Base-by-base conservation (phyloP, 2,797 vertebrate genomes). In the Pseudochaenichthys georgianus region DNA sequence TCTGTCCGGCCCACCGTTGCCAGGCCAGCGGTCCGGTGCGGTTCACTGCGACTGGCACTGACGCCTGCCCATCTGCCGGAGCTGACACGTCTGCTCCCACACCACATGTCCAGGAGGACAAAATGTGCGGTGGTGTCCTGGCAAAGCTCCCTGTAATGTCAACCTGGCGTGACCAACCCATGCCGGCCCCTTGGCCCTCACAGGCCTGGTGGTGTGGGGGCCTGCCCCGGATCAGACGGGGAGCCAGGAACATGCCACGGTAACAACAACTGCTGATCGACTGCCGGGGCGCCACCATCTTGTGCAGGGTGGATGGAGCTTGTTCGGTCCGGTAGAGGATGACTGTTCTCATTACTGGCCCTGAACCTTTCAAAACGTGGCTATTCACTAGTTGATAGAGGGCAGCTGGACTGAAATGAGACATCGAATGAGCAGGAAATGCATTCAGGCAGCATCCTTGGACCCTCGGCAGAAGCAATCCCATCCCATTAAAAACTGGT, bases 51-150 rank as follows among this genome's bases (percentile, higher is more conserved):
- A 85, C 83, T 94, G 93, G 92, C 91, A 89, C 87, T 68, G 85
- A 90, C 64, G 75, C 77, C 83, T 81, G 90, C 92, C 95, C 95
- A 95, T 94, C 95, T 95, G 95, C 92, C 93, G 59, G 81, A 81
- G 89, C 88, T 89, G 88, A 90, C 87, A 84, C 82, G 69, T 92
- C 86, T 43, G 81, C 87, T 92, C 93, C 94, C 93, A 86, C 83
- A 73, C 85, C 91, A 73, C 92, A 93, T 92, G 92, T 95, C 92
- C 91, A 76, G 88, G 86, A 89, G 88, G 92, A 90, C 80, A 69
- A 87, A 87, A 91, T 88, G 88, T 92, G 84, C 89, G 72, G 75
- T 62, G 79, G 85, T 72, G 88, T 90, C 87, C 93, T 95, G 95
- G 94, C 94, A 92, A 61, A 52, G 83, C 67, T 92, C 90, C 92